These are phyloP conservation scores for Drosophila mercatorum DNA, from an alignment of 2,888 invertebrate species.

Conservation along the genomic window DNA sequence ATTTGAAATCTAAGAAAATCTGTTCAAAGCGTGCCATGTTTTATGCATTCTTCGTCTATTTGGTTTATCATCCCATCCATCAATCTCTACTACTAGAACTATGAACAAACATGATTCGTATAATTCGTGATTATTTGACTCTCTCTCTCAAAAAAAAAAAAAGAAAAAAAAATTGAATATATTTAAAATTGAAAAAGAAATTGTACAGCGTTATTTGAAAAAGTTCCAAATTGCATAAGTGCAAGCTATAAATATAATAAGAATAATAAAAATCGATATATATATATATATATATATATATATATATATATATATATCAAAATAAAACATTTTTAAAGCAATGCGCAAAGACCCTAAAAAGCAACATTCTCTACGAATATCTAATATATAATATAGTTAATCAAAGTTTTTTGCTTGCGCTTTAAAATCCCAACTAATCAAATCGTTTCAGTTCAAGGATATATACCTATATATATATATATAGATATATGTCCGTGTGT, in stretches of 20 bases:
- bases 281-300: slow-evolving; percentile 1
- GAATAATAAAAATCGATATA: slow-evolving; percentile 8
- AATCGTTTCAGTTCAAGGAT: slow-evolving; percentile 15
- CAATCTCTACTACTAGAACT: slow-evolving; percentile 1
- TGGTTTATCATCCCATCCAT: slow-evolving; percentile 54
- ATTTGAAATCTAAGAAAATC: background rate
- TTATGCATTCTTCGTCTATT: slow-evolving; percentile 43
- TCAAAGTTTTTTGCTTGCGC: slow-evolving; percentile 36
- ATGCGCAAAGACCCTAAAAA: background rate
- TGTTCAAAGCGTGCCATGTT: slow-evolving; percentile 71
- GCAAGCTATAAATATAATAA: slow-evolving; percentile 30
- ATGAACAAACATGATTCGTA: slow-evolving; percentile 34
- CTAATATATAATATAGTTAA: background rate
- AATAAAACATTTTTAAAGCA: background rate
- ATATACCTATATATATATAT: background rate
- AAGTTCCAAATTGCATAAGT: slow-evolving; percentile 57
- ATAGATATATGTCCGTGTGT: slow-evolving; percentile 14
- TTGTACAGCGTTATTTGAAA: slow-evolving; percentile 72
- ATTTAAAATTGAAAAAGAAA: slow-evolving; percentile 38
- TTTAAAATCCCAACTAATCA: slow-evolving; percentile 9
- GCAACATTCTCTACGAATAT: slow-evolving; percentile 2
- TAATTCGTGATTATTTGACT: slow-evolving; percentile 49
- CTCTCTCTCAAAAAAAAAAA: slow-evolving; percentile 48
- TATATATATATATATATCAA: slow-evolving; percentile 1
- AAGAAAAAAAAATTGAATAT: slow-evolving; percentile 15